Conservation (phyloP, 1,140 invertebrate genomes). For the Panulirus ornatus region DNA sequence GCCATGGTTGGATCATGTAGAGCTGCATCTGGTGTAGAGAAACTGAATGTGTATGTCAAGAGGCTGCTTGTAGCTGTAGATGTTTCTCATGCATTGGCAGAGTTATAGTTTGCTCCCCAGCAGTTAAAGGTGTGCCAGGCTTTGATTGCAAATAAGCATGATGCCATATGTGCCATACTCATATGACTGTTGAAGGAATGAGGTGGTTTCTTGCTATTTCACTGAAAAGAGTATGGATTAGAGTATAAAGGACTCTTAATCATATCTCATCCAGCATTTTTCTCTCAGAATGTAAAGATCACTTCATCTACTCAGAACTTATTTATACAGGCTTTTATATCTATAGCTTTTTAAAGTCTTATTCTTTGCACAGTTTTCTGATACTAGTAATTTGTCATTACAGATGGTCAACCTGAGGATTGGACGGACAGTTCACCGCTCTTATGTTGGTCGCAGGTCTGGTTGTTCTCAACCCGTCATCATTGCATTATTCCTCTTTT, state of each 20-base stretch:
- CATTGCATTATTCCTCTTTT: constrained; percentile 21
- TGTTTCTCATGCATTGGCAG: no score
- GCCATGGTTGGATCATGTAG: no score
- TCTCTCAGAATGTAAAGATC: neutral
- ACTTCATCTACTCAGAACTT: neutral
- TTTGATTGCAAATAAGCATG: no score
- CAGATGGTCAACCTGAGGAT: constrained; percentile 48
- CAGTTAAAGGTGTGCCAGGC: no score
- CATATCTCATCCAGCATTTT: no score
- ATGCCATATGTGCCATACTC: no score
- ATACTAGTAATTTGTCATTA: neutral
- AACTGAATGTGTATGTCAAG: no score
- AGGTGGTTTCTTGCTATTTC: no score
- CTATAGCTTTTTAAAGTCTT: neutral
- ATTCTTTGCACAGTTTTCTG: neutral
- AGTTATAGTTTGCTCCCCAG: no score
- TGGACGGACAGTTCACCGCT: constrained; percentile 40
- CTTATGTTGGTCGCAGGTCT: constrained; percentile 38
- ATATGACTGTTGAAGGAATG: no score
- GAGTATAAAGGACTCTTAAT: neutral
- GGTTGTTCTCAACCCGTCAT: constrained; percentile 43
- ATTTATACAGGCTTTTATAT: neutral
- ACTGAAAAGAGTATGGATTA: neutral
- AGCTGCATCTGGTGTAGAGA: no score
- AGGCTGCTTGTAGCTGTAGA: no score